These are phyloP conservation scores for Lithophane ornitopus DNA, from an alignment of 2,888 invertebrate genomes.

Conservation along the genomic window DNA sequence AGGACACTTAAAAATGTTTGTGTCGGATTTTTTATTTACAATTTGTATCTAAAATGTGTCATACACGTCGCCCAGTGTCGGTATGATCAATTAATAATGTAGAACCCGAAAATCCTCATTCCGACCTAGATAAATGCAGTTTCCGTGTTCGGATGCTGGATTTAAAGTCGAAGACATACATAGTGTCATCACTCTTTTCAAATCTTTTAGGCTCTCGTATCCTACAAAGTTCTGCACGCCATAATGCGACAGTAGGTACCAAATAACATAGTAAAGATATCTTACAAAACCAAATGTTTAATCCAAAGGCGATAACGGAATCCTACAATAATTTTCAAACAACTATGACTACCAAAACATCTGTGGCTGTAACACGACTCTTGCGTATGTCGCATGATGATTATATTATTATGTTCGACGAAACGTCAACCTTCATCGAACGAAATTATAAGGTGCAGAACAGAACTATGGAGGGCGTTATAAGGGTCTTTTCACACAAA, in stretches of 20 bases:
- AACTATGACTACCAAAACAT: slow-evolving; percentile 56
- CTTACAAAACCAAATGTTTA: neutral
- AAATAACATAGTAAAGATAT: neutral
- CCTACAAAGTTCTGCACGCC: neutral
- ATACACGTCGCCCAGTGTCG: no score
- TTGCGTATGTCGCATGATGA: slow-evolving; percentile 52
- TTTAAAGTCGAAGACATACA: no score
- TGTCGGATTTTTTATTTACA: neutral
- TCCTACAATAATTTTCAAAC: neutral
- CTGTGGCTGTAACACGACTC: slow-evolving; percentile 67
- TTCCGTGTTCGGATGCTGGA: no score
- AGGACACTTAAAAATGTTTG: neutral
- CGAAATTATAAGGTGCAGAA: slow-evolving; percentile 78
- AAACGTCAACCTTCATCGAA: slow-evolving; percentile 72
- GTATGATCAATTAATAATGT: no score
- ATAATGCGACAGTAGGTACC: neutral
- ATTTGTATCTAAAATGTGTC: no score
- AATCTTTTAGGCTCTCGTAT: no score
- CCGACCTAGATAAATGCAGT: no score
- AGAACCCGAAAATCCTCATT: no score
- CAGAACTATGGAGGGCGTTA: slow-evolving; percentile 65
- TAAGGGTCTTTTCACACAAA: slow-evolving; percentile 25
- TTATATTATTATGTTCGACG: slow-evolving; percentile 59
- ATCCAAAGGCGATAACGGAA: neutral
- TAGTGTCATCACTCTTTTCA: no score